Conservation (phyloP, 2,888 invertebrate species). For the Drosophila ochracea region DNA sequence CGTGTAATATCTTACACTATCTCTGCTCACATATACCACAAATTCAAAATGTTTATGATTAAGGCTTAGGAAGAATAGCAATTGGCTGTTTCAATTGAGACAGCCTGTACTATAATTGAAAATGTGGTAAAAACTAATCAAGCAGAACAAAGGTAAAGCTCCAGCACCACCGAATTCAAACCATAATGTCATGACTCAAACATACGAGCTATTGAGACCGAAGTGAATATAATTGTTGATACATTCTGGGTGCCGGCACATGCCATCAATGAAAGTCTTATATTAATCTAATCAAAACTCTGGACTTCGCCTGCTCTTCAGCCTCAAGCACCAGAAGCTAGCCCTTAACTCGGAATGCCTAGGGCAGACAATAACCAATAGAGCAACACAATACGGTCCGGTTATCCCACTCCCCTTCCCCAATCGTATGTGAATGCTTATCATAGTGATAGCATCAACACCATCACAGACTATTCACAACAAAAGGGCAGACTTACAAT, state of each 20-base stretch:
- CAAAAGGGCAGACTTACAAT: constrained; percentile 43
- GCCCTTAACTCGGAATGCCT: constrained; percentile 33
- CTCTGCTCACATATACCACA: neutral
- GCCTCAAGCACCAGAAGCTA: constrained; percentile 36
- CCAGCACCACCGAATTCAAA: constrained; percentile 10
- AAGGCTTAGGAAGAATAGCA: neutral
- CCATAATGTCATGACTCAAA: constrained; percentile 14
- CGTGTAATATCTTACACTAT: neutral
- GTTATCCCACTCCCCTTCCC: constrained; percentile 4
- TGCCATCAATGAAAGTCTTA: constrained; percentile 48
- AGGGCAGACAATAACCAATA: constrained; percentile 53
- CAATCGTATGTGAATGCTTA: constrained; percentile 26
- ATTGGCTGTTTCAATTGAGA: neutral
- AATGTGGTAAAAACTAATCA: constrained; percentile 32
- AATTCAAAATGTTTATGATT: neutral
- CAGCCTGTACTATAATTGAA: neutral
- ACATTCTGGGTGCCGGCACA: constrained; percentile 49
- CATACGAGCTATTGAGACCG: neutral
- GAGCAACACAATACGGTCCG: constrained; percentile 25
- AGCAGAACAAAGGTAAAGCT: constrained; percentile 33
- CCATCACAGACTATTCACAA: constrained; percentile 29
- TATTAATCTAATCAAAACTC: constrained; percentile 69
- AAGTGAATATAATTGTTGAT: constrained; percentile 28
- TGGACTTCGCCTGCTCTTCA: constrained; percentile 37
- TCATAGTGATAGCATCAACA: constrained; percentile 33